Evolutionary conservation across 2,888 invertebrate genomes (phyloP).

Genomic region (Melanophora roralis): DNA sequence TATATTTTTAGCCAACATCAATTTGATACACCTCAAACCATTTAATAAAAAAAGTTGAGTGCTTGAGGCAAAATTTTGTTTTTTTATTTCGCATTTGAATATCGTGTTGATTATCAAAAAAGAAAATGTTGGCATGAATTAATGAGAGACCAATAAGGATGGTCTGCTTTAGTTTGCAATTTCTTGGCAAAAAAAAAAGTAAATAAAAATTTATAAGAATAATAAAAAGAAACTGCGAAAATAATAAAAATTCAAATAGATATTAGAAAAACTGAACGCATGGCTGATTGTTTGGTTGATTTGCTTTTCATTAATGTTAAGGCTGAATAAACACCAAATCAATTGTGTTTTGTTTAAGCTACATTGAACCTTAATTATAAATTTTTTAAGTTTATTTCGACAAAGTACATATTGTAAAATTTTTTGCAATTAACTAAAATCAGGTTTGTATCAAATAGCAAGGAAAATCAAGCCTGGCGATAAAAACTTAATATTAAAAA

Average conservation of each 20-base stretch:
- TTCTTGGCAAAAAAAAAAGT: not conserved
- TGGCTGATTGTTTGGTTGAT: not conserved
- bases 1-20: not conserved
- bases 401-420: too few species aligned
- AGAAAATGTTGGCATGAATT: constrained; percentile 25
- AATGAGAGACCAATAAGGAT: not conserved
- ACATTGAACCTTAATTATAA: constrained; percentile 39
- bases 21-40: not conserved
- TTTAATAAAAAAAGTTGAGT: not conserved
- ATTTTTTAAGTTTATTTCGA: not conserved
- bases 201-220: not conserved
- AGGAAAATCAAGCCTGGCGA: too few species aligned
- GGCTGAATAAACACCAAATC: constrained; percentile 19
- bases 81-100: constrained; percentile 45
- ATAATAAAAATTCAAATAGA: not conserved
- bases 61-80: not conserved
- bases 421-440: too few species aligned
- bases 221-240: not conserved
- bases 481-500: too few species aligned
- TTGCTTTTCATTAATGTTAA: not conserved
- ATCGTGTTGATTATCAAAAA: constrained; percentile 46
- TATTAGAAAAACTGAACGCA: not conserved
- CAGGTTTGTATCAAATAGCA: too few species aligned
- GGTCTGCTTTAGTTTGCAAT: not conserved
- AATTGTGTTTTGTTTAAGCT: constrained; percentile 27